phyloP scores from a whole-genome alignment of 2,888 invertebrate species.

The Cheilosia soror region DNA sequence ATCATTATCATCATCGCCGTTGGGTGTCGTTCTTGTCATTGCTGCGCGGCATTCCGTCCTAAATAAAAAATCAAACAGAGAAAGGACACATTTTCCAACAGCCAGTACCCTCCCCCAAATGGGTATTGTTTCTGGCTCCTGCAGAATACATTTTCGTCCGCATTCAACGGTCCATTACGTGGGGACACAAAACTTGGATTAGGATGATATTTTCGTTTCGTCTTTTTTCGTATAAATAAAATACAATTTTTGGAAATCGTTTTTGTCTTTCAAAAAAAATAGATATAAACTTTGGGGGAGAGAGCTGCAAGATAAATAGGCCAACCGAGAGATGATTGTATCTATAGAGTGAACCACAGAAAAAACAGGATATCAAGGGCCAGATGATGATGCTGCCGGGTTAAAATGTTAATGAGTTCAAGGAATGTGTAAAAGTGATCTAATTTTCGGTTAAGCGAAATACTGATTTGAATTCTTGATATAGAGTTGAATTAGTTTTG shows the following conservation, averaged over 20 bases:
- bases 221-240: constrained; percentile 52
- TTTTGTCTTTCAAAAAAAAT: constrained; percentile 32
- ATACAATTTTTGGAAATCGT: constrained; percentile 49
- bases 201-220: constrained; percentile 58
- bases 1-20: constrained; percentile 24
- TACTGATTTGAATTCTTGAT: constrained; percentile 60
- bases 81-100: constrained; percentile 46
- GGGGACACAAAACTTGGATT: constrained; percentile 31
- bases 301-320: background rate
- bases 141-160: constrained; percentile 27
- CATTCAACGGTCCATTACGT: constrained; percentile 63
- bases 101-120: constrained; percentile 3
- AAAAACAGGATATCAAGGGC: constrained; percentile 27
- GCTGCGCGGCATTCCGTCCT: constrained; percentile 25
- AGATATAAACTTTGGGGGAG: background rate
- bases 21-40: constrained; percentile 51
- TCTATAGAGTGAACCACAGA: background rate
- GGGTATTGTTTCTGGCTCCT: constrained; percentile 32
- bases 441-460: constrained; percentile 62
- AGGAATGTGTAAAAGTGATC: constrained; percentile 63
- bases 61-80: constrained; percentile 40
- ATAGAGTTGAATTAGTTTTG: constrained; percentile 56
- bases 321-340: background rate
- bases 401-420: constrained; percentile 63
- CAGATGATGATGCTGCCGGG: constrained; percentile 38